Conservation (phyloP, 2,113 vertebrate species). For the Crocuta crocuta region DNA sequence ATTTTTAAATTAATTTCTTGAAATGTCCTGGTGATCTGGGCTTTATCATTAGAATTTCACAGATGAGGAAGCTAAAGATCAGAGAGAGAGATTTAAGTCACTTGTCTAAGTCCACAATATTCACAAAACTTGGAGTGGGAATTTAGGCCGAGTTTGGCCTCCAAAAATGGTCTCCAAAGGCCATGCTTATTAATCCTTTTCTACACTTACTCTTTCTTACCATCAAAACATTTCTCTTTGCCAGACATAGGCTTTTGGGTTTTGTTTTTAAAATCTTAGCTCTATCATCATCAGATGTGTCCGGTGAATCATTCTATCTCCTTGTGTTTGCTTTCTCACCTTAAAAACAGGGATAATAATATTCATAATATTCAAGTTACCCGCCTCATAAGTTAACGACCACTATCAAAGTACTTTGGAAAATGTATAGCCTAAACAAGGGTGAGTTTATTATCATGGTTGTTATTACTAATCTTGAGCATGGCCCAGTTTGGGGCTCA, state of each 20-base stretch:
- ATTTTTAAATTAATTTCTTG: background rate
- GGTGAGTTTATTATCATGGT: background rate
- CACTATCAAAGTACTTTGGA: background rate
- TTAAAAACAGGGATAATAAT: background rate
- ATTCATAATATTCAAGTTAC: background rate
- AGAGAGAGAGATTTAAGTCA: background rate
- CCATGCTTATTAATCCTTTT: background rate
- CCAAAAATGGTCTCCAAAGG: background rate
- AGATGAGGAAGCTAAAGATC: background rate
- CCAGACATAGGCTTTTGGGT: background rate
- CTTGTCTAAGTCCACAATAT: background rate
- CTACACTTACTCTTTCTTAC: slow-evolving; percentile 13
- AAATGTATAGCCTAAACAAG: background rate
- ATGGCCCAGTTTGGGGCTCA: background rate
- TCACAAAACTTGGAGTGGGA: background rate
- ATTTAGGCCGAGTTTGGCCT: background rate
- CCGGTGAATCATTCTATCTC: background rate
- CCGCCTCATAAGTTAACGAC: background rate
- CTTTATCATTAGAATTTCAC: background rate
- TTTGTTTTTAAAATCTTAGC: background rate
- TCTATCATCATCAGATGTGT: background rate
- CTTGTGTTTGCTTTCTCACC: slow-evolving; percentile 36
- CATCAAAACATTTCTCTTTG: slow-evolving; percentile 11
- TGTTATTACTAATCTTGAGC: background rate
- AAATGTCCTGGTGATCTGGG: background rate